phyloP scores from a whole-genome alignment of 2,113 vertebrate genomes.

The Dinomys branickii region DNA sequence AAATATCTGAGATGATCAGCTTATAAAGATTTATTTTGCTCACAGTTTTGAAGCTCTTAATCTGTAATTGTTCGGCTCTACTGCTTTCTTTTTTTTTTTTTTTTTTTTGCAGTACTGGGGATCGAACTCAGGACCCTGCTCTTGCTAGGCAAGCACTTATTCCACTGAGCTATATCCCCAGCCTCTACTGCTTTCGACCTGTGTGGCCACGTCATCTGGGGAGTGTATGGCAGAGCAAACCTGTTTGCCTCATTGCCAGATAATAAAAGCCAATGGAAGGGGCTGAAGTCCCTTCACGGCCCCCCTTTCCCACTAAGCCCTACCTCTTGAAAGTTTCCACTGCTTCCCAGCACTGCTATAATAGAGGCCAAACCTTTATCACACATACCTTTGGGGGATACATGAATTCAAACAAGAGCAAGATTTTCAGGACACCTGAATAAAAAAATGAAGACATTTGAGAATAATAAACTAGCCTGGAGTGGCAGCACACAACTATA shows the following conservation, averaged over 20 bases:
- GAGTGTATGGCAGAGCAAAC: not conserved
- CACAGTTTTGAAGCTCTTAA: not conserved
- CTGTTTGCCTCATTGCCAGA: not conserved
- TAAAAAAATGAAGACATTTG: slow-evolving; percentile 42
- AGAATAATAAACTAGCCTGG: too few relatives aligned
- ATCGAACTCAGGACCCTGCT: too few relatives aligned
- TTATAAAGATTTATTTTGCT: not conserved
- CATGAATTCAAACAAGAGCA: not conserved
- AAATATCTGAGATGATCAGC: not conserved
- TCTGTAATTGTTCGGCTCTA: too few relatives aligned
- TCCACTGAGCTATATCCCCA: too few relatives aligned
- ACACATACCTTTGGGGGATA: not conserved
- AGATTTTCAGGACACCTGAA: slow-evolving; percentile 6
- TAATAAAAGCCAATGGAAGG: not conserved
- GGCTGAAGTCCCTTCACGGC: not conserved
- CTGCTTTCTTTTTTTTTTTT: too few relatives aligned
- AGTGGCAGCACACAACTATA: too few relatives aligned
- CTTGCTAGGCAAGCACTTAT: too few relatives aligned
- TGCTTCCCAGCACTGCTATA: not conserved
- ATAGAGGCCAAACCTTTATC: not conserved
- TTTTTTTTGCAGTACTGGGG: too few relatives aligned
- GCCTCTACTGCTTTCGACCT: not conserved
- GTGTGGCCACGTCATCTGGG: not conserved
- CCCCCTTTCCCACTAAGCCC: not conserved
- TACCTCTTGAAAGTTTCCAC: not conserved